Evolutionary conservation across 2,888 invertebrate species (phyloP).

Genomic region (Meiosimyza decipiens): DNA sequence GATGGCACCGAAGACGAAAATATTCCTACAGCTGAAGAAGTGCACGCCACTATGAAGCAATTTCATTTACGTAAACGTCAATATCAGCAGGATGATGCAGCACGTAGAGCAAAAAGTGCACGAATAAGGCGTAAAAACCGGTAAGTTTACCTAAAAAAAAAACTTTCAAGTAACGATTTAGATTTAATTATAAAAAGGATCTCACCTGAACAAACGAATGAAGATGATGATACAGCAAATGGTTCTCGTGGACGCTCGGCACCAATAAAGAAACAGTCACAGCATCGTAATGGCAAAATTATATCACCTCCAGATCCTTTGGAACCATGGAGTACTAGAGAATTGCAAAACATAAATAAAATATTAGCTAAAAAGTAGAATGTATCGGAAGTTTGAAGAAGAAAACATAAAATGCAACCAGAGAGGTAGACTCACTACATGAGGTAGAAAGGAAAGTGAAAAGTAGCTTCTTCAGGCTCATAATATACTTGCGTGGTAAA

Average conservation of each 20-base stretch:
- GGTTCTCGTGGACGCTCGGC: conserved; percentile 56
- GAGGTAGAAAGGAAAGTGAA: no score
- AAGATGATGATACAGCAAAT: conserved; percentile 52
- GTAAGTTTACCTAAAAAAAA: conserved; percentile 43
- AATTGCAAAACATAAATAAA: conserved; percentile 77
- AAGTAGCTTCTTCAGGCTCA: no score
- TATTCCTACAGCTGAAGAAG: conserved; percentile 62
- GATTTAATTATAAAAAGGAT: conserved; percentile 51
- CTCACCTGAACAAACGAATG: conserved; percentile 57
- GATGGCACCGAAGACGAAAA: conserved; percentile 54
- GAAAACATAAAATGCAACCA: no score
- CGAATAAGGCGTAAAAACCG: conserved; percentile 59
- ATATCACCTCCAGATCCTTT: conserved; percentile 73
- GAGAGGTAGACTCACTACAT: no score
- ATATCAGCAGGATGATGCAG: conserved; percentile 59
- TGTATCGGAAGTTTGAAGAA: no score
- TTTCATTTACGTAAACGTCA: conserved; percentile 63
- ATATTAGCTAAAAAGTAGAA: conserved; percentile 65
- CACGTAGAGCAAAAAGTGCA: conserved; percentile 60
- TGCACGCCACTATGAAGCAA: conserved; percentile 65
- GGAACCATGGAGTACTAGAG: conserved; percentile 80
- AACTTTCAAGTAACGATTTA: neutral
- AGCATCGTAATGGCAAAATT: conserved; percentile 52
- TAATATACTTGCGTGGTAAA: no score
- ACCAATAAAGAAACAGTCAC: conserved; percentile 48